Percentiles rank a stretch among this genome's conserved stretches.
Evolutionary conservation across 2,888 invertebrate genomes (phyloP).

Genomic region (Sepiola atlantica): DNA sequence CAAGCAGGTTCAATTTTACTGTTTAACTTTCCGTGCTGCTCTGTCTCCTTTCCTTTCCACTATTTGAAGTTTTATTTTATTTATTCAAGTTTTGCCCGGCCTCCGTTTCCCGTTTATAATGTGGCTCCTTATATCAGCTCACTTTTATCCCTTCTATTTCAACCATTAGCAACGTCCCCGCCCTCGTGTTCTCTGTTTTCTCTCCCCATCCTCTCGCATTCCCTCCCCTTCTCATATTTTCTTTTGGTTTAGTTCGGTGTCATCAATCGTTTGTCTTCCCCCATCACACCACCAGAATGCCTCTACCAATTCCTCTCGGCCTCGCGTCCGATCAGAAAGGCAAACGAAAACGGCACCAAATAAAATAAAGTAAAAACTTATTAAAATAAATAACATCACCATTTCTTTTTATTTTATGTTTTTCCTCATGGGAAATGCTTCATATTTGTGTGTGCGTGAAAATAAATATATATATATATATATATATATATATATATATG

Average conservation of each 20-base stretch:
- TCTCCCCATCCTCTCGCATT: too few relatives aligned
- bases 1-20: too few relatives aligned
- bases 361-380: neutral
- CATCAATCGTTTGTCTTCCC: neutral
- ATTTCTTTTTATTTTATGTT: neutral
- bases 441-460: neutral
- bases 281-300: neutral
- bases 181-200: neutral
- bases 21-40: too few relatives aligned
- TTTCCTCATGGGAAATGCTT: neutral
- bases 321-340: neutral
- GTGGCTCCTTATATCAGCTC: too few relatives aligned
- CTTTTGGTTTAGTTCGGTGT: neutral
- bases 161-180: neutral
- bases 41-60: too few relatives aligned
- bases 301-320: neutral
- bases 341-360: neutral
- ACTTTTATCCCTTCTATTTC: neutral
- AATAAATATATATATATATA: too few relatives aligned
- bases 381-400: neutral
- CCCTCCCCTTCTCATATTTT: neutral
- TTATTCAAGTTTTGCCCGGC: too few relatives aligned
- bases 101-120: too few relatives aligned
- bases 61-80: too few relatives aligned
- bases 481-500: slow-evolving; percentile 12